These are phyloP conservation scores for Geodia barretti DNA, from an alignment of 37 sponge, comb jelly and placozoan species.

Conservation along the genomic window DNA sequence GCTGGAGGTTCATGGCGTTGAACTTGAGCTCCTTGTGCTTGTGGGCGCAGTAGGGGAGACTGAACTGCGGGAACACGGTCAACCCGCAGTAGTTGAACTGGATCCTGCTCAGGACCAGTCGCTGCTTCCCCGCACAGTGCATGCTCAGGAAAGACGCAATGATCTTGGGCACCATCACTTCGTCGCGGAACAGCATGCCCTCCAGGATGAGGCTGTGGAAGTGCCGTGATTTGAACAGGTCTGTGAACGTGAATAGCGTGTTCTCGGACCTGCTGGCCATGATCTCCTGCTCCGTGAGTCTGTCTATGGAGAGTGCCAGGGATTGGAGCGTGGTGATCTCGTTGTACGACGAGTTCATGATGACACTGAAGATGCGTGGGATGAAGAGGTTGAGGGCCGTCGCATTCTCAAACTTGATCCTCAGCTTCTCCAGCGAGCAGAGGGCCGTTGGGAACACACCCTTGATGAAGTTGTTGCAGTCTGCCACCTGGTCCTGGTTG, in stretches of 20 bases:
- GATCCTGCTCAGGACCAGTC: not conserved
- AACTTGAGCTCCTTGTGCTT: conserved; percentile 14
- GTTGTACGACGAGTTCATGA: not conserved
- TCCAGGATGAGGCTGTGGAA: not conserved
- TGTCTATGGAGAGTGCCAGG: not conserved
- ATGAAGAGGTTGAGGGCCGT: not conserved
- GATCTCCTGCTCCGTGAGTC: conserved; percentile 1
- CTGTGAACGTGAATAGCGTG: not conserved
- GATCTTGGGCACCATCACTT: not conserved
- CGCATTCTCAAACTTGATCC: not conserved
- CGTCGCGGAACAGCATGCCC: not conserved
- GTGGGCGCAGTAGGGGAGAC: not conserved
- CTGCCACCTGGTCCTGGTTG: not conserved
- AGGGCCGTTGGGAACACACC: not conserved
- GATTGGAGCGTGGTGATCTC: not conserved
- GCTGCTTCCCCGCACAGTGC: not conserved
- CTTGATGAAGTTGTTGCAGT: not conserved
- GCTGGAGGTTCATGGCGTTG: not conserved
- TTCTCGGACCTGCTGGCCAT: not conserved
- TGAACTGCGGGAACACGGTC: not conserved
- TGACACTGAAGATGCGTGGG: not conserved
- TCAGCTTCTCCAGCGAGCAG: not conserved
- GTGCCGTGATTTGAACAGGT: not conserved
- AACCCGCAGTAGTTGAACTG: not conserved
- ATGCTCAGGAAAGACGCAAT: not conserved